Evolutionary conservation across 1,140 invertebrate species (phyloP), one percentile per base, ranked within the genome.

Genomic region (Papilio polyxenes): DNA sequence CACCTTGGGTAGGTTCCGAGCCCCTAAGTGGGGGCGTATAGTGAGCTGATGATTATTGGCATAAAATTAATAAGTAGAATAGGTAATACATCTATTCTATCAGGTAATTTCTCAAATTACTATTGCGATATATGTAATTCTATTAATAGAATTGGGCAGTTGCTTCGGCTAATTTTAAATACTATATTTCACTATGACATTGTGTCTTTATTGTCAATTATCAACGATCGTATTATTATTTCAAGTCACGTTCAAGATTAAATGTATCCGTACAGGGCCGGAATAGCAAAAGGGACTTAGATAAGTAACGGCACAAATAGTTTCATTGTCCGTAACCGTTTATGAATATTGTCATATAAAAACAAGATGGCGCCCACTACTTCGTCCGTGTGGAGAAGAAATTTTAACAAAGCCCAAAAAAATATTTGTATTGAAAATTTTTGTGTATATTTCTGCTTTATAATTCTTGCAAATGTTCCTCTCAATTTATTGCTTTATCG

Each of bases 131-230:
- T 31, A 31, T 31, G 7, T 23, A 23, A 11, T 65, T 3, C 8
- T 65, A 11, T 65, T 65, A 65, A 20, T 15, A 59, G 17, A n/a
- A 59, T 65, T 65, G 8, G 20, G 10, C 23, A 11, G 15, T 69
- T 69, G 65, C 4, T 69, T 1, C 5, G 10, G 31, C 65, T 69
- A 69, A 69, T 69, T 69, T 69, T 69, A 69, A 69, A 4, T 37
- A 37, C 23, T 11, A 9, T 10, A 65, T 65, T 65, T 23, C 13
- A 56, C 15, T 56, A 69, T 69, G 3, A 69, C 10, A 69, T 69
- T 69, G 23, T 69, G 11, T 69, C 23, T 69, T 69, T 69, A 69
- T 69, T 37, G 31, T 69, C 65, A 69, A 69, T 69, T 69, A 69
- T 69, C 31, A 69, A 6, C 3, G 65, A 37, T 37, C 31, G 3